Base-by-base conservation (phyloP, 2,888 invertebrate species). In the Aplocera efformata region DNA sequence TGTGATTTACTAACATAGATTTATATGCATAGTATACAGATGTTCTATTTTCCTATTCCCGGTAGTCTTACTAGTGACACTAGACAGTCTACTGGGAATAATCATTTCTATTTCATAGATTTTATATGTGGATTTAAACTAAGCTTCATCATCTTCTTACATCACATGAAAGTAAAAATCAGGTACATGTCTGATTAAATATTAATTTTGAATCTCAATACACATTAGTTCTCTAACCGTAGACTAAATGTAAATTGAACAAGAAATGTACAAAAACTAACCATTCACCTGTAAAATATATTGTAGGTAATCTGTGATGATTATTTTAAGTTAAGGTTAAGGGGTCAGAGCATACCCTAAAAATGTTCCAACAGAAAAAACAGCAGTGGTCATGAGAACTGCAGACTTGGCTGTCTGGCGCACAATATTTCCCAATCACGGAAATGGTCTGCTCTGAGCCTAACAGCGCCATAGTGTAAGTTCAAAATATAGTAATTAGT, bases 261-360 rank as follows among this genome's bases (percentile, higher is more conserved):
- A 9, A 34, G 21, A 6, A 30, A 29, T 25, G 10, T 44, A 42
- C 42, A 42, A 27, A 33, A 37, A 43, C 33, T 37, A 41, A 40
- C 41, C 32, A 32, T 42, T 44, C 33, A 35, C 32, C 49, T 56
- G 56, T 49, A 38, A 58, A 67, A 64, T 63, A 64, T 59, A 37
- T 68, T 67, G 56, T 66, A n/a, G n/a, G n/a, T n/a, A 72, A 72
- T 67, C 83, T 84, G 83, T 83, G 83, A 83, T 83, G 69, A 78
- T 74, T 77, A 70, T 68, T 69, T 59, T 79, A 79, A 77, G 79
- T 79, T n/a, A 79, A 72, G 61, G 49, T 31, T n/a, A n/a, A 28
- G 23, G 31, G 35, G 22, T 27, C 25, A 24, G 39, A 13, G 32
- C 24, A 5, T 23, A 32, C 10, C 32, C 10, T 23, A 6, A 7